A percentile compares a stretch with the other conserved stretches of the same genome.
Conservation (phyloP, 2,113 vertebrate genomes). For the Catharus bicknelli region DNA sequence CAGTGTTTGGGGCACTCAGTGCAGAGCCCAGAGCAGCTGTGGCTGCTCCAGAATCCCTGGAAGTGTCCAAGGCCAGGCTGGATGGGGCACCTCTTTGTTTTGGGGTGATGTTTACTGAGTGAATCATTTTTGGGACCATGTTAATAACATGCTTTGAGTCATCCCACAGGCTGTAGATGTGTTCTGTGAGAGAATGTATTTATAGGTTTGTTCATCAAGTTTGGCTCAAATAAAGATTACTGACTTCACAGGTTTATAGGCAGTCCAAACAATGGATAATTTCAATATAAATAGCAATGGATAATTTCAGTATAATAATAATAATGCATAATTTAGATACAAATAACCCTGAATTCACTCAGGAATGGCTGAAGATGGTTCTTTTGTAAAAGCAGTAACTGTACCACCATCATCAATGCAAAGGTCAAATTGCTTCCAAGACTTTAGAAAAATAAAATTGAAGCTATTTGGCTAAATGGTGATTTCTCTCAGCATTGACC, state of each 20-base stretch:
- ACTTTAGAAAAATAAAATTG: accelerated
- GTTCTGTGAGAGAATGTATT: background rate
- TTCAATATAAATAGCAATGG: background rate
- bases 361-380: background rate
- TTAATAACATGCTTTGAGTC: accelerated
- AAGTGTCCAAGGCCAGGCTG: accelerated
- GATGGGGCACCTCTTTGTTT: background rate
- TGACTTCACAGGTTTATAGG: background rate
- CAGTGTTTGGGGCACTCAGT: accelerated
- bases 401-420: background rate
- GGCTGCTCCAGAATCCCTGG: background rate
- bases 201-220: background rate
- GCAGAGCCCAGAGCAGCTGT: background rate
- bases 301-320: background rate
- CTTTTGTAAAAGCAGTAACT: background rate
- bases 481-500: background rate
- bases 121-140: background rate
- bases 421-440: background rate
- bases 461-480: background rate
- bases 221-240: background rate
- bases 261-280: background rate
- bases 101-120: background rate
- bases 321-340: background rate
- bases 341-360: background rate
- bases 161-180: background rate